Conservation (phyloP, 2,797 vertebrate species). For the Brachymystax lenok region DNA sequence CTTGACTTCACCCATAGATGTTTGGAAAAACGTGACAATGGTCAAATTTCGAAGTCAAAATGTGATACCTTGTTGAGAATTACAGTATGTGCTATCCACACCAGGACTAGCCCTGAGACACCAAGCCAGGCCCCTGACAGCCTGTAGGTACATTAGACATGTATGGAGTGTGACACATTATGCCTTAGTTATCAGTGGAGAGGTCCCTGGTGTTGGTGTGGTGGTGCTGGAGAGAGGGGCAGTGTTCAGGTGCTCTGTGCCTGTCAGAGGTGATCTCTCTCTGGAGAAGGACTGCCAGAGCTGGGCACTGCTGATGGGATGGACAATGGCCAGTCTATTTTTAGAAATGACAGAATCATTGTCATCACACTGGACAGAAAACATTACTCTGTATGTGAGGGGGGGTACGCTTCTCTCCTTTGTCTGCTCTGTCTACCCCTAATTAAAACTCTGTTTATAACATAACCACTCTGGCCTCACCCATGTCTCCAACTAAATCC, state of each 20-base stretch:
- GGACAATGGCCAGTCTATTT: conserved; percentile 21
- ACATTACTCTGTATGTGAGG: background rate
- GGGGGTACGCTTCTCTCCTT: too few species aligned
- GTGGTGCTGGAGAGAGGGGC: conserved; percentile 1
- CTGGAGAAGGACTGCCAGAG: background rate
- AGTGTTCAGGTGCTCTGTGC: conserved; percentile 15
- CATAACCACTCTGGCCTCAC: too few species aligned
- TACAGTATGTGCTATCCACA: background rate
- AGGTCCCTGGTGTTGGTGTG: background rate
- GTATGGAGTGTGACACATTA: background rate
- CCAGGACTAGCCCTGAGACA: background rate
- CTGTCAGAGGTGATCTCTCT: conserved; percentile 25
- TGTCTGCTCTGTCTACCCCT: background rate
- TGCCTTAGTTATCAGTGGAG: background rate
- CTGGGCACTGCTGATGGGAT: background rate
- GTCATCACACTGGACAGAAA: background rate
- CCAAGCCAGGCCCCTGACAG: background rate
- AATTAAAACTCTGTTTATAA: background rate
- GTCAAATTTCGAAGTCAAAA: too few species aligned
- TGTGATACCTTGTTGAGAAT: too few species aligned
- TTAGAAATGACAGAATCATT: background rate
- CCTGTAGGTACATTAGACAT: background rate
- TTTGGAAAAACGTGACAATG: too few species aligned
- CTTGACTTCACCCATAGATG: too few species aligned
- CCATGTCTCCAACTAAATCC: too few species aligned